Evolutionary conservation across 2,113 vertebrate genomes (phyloP).

Genomic region (Ictidomys tridecemlineatus): DNA sequence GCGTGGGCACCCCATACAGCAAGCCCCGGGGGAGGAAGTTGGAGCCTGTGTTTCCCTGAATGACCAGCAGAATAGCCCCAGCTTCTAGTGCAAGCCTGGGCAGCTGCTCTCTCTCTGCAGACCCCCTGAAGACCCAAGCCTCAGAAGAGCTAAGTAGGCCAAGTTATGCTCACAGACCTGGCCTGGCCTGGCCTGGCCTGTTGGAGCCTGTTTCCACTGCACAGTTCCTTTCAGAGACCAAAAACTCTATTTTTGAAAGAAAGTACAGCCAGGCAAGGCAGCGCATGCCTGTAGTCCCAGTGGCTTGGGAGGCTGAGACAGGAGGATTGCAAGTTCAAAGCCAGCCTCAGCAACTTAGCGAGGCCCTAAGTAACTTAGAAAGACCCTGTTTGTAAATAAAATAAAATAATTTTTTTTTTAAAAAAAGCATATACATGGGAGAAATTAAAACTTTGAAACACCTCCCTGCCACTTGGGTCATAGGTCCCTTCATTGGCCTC

Average conservation of each 20-base stretch:
- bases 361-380: no score
- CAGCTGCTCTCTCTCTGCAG: not conserved
- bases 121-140: not conserved
- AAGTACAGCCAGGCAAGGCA: not conserved
- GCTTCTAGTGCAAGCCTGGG: not conserved
- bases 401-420: no score
- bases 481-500: not conserved
- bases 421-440: not conserved
- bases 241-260: conserved; percentile 28
- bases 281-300: no score
- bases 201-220: not conserved
- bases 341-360: no score
- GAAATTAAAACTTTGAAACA: not conserved
- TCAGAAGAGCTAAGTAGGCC: not conserved
- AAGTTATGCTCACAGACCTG: not conserved
- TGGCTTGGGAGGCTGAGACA: no score
- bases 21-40: not conserved
- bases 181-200: not conserved
- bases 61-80: not conserved
- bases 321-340: no score
- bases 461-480: not conserved
- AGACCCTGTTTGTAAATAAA: no score
- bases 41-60: not conserved
- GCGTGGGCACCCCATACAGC: accelerated
- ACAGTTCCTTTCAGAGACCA: not conserved